A percentile compares a stretch with the other conserved stretches of the same genome.
Evolutionary conservation across 1,140 invertebrate genomes (phyloP).

Genomic region (Delia radicum): DNA sequence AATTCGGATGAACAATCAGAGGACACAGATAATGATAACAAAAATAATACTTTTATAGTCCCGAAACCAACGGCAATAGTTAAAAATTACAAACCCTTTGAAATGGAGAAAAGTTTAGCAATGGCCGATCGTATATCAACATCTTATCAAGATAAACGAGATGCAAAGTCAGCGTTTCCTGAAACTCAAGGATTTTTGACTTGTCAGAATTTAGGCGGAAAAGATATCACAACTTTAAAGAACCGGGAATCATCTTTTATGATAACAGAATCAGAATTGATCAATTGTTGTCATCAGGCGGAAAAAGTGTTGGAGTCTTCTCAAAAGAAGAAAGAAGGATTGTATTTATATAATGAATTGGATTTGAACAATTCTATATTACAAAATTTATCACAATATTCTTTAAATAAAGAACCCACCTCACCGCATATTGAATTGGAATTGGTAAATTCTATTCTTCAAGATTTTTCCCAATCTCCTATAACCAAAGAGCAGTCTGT

Average conservation of each 20-base stretch:
- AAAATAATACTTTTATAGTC: background rate
- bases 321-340: background rate
- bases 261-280: conserved; percentile 23
- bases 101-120: background rate
- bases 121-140: conserved; percentile 11
- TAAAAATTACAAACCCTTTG: conserved; percentile 21
- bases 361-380: conserved; percentile 25
- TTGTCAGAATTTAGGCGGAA: background rate
- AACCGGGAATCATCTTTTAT: background rate
- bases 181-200: background rate
- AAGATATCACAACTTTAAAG: background rate
- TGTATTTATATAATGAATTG: too few species aligned
- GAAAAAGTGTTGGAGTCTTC: background rate
- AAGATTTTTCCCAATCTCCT: conserved; percentile 28
- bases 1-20: background rate
- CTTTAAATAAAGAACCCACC: background rate
- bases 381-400: conserved; percentile 27
- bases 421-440: too few species aligned
- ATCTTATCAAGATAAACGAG: background rate
- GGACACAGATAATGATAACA: background rate
- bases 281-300: background rate
- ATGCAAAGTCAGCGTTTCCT: background rate
- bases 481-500: background rate
- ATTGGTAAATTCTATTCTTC: conserved; percentile 27
- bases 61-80: background rate